These are phyloP conservation scores for Sepioteuthis lessoniana DNA, from an alignment of 2,888 invertebrate genomes.

Conservation along the genomic window DNA sequence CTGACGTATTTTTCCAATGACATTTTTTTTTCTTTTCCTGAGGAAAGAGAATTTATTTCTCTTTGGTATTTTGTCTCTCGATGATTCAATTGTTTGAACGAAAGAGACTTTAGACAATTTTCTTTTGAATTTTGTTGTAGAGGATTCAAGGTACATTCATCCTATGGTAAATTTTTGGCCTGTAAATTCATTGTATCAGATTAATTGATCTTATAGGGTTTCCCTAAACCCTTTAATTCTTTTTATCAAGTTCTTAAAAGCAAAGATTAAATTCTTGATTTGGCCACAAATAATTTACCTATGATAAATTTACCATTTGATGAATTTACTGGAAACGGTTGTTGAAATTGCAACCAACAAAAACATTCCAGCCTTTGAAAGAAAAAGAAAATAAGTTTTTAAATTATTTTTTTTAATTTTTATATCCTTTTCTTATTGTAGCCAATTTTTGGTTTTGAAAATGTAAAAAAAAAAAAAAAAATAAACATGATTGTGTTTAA, in stretches of 20 bases:
- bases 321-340: not conserved
- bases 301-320: no score
- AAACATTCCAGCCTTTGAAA: not conserved
- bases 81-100: not conserved
- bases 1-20: slow-evolving; percentile 8
- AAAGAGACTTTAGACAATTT: not conserved
- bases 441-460: not conserved
- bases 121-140: not conserved
- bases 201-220: no score
- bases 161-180: no score
- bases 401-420: not conserved
- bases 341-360: not conserved
- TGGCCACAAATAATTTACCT: no score
- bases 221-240: no score
- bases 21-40: not conserved
- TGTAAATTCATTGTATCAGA: no score
- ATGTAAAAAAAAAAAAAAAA: no score
- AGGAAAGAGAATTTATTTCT: not conserved
- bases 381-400: slow-evolving; percentile 25
- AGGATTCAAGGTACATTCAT: no score
- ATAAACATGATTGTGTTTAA: not conserved
- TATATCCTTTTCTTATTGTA: not conserved
- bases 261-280: no score
- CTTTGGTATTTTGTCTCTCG: not conserved
- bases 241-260: no score